Percentiles rank a stretch among this genome's conserved stretches.
Conservation (phyloP, 2,797 vertebrate species). For the Enteromius trimaculatus region DNA sequence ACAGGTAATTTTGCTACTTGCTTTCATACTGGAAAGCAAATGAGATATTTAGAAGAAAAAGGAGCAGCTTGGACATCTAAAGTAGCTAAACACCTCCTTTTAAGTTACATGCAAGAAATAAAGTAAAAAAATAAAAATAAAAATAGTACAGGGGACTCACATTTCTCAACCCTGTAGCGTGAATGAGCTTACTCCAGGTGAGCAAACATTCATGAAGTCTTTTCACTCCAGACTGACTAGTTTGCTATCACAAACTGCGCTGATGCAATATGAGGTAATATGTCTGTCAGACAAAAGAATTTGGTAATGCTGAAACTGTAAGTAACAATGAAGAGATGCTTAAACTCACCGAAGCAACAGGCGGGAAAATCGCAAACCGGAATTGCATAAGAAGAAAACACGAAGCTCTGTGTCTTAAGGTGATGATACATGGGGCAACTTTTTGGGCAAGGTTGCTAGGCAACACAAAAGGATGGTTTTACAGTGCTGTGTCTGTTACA, state of each 20-base stretch:
- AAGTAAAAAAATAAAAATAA: too few relatives aligned
- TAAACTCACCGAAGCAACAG: slow-evolving; percentile 13
- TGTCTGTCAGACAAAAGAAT: slow-evolving; percentile 40
- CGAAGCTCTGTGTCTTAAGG: slow-evolving; percentile 5
- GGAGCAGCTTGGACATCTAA: not conserved
- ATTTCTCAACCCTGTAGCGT: not conserved
- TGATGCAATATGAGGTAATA: slow-evolving; percentile 47
- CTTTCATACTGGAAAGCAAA: not conserved
- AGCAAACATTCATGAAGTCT: not conserved
- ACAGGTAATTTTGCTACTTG: not conserved
- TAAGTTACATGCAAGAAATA: not conserved
- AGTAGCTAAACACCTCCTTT: not conserved
- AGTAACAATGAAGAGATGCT: slow-evolving; percentile 23
- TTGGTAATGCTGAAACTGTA: slow-evolving; percentile 15
- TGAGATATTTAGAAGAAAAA: not conserved
- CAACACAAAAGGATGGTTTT: slow-evolving; percentile 13
- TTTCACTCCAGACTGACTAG: slow-evolving; percentile 28
- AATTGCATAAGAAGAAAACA: not conserved
- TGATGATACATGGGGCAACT: slow-evolving; percentile 31
- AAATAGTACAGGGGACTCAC: not conserved
- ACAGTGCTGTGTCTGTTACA: slow-evolving; percentile 7
- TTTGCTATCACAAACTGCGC: slow-evolving; percentile 34
- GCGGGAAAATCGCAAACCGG: slow-evolving; percentile 1
- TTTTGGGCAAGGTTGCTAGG: slow-evolving; percentile 33
- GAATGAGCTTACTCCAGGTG: slow-evolving; percentile 10